A percentile compares a stretch with the other conserved stretches of the same genome.
Evolutionary conservation across 2,888 invertebrate species (phyloP).

Genomic region (Muscina levida): DNA sequence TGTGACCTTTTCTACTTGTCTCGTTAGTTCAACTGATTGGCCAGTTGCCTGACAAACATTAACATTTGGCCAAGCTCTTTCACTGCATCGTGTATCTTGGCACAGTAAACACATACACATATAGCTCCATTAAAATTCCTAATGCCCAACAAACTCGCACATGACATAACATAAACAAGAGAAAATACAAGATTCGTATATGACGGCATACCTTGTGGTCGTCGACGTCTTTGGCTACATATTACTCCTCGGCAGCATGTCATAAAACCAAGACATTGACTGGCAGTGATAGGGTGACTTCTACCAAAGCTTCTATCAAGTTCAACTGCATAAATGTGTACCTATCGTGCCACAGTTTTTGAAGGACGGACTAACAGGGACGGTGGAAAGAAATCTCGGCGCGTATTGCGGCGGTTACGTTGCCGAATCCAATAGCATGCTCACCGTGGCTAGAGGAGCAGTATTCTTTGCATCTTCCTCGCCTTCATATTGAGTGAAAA

Average conservation of each 20-base stretch:
- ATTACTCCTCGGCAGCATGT: constrained; percentile 5
- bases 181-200: constrained; percentile 3
- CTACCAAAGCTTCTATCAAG: background rate
- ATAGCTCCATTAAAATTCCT: constrained; percentile 39
- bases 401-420: background rate
- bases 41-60: constrained; percentile 8
- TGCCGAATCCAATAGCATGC: background rate
- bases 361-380: constrained; percentile 17
- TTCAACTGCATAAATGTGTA: background rate
- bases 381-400: background rate
- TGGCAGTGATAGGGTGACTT: constrained; percentile 2
- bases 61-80: background rate
- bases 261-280: constrained; percentile 22
- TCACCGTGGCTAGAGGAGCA: constrained; percentile 14
- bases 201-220: constrained; percentile 21
- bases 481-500: constrained; percentile 9
- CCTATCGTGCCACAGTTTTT: background rate
- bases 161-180: constrained; percentile 26
- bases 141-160: constrained; percentile 22
- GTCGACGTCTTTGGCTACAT: background rate
- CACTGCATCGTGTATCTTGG: background rate
- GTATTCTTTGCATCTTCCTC: constrained; percentile 1
- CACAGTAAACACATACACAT: background rate
- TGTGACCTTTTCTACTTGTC: constrained; percentile 33
- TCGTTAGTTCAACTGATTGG: constrained; percentile 38